Percentiles rank a stretch among this genome's conserved stretches.
phyloP scores from a whole-genome alignment of 1,140 invertebrate species.

The Dendroctonus valens region DNA sequence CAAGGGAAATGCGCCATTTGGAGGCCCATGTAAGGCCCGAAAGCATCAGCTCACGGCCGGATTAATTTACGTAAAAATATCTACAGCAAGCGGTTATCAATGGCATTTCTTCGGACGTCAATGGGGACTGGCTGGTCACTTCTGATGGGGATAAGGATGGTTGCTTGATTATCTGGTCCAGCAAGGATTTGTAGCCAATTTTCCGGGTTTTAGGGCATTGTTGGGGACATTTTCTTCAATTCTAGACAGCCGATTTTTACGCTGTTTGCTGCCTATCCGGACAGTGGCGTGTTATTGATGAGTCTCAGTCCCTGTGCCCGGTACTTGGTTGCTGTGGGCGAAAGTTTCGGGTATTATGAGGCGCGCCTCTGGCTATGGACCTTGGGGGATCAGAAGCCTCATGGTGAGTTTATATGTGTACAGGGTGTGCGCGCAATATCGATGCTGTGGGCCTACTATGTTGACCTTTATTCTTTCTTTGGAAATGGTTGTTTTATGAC shows the following conservation, averaged over 20 bases:
- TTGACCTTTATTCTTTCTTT: too few relatives aligned
- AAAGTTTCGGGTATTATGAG: slow-evolving; percentile 44
- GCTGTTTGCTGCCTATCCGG: slow-evolving; percentile 54
- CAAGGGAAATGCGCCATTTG: slow-evolving; percentile 54
- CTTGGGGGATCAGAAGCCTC: slow-evolving; percentile 51
- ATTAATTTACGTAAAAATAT: too few relatives aligned
- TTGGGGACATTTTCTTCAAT: slow-evolving; percentile 15
- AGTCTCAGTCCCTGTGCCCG: slow-evolving; percentile 57
- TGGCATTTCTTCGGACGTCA: slow-evolving; percentile 16
- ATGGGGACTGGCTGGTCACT: slow-evolving; percentile 52
- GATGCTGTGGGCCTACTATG: too few relatives aligned
- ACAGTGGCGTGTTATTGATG: slow-evolving; percentile 46
- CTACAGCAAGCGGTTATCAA: slow-evolving; percentile 25
- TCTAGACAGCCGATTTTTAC: slow-evolving; percentile 53
- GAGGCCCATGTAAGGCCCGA: slow-evolving; percentile 58
- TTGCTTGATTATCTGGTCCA: slow-evolving; percentile 58
- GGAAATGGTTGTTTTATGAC: too few relatives aligned
- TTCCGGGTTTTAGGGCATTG: slow-evolving; percentile 22
- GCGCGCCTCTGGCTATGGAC: slow-evolving; percentile 61
- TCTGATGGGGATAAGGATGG: slow-evolving; percentile 54
- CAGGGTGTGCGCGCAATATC: too few relatives aligned
- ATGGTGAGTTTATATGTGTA: slow-evolving; percentile 48
- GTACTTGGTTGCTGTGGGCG: slow-evolving; percentile 56
- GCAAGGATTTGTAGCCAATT: slow-evolving; percentile 42
- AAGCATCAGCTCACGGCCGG: too few relatives aligned